phyloP scores from a whole-genome alignment of 2,888 invertebrate species.

The Stenodera caucasica region DNA sequence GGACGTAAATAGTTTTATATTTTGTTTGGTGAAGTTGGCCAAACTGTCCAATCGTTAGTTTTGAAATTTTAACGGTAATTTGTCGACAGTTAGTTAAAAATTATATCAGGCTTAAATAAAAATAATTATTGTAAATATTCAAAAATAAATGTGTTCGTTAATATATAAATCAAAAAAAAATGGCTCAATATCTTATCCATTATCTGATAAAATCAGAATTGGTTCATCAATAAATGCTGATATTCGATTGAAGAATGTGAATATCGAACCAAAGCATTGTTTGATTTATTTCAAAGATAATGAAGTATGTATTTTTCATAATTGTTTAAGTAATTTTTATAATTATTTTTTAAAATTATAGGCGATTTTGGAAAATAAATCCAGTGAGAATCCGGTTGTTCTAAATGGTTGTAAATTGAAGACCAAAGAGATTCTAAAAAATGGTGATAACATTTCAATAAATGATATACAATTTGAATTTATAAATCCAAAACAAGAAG shows the following conservation, averaged over 20 bases:
- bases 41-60: neutral
- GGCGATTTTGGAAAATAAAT: constrained; percentile 3
- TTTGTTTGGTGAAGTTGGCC: neutral
- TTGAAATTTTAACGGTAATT: neutral
- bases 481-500: neutral
- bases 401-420: constrained; percentile 7
- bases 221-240: constrained; percentile 32
- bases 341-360: neutral
- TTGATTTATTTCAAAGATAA: neutral
- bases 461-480: constrained; percentile 1
- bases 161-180: neutral
- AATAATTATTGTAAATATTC: too few species aligned
- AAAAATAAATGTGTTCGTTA: neutral
- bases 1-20: neutral
- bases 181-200: constrained; percentile 13
- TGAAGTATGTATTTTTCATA: neutral
- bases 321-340: neutral
- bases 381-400: neutral
- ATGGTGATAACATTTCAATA: neutral
- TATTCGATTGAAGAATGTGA: constrained; percentile 32
- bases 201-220: constrained; percentile 31
- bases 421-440: neutral
- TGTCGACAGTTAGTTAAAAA: neutral
- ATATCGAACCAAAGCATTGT: neutral
- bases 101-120: too few species aligned